Evolutionary conservation across 2,888 invertebrate genomes (phyloP), one percentile per base, ranked within the genome.

Genomic region (Teleogryllus oceanicus): DNA sequence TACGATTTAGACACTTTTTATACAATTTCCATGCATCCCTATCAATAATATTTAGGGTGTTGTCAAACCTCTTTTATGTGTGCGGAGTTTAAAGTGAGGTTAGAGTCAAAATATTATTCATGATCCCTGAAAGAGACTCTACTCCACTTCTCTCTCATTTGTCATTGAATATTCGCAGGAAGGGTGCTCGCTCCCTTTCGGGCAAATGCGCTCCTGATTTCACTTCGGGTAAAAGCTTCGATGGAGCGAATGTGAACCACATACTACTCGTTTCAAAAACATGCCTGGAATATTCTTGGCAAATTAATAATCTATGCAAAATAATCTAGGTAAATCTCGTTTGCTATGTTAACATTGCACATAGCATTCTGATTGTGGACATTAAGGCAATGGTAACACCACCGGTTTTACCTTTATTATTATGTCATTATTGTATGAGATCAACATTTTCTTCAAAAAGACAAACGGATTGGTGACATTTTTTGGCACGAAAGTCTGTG

Each of bases 71-170:
- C 81, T 81, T 80, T 81, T 80, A 79, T 80, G 78, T 75, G 76
- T 49, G 74, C 74, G 78, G 74, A 77, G 80, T 80, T 81, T 79
- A 78, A 81, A 81, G 79, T 81, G 80, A 79, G 82, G 79, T 80
- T 80, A 79, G 80, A 80, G 82, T 80, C 82, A 80, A 80, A 82
- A 82, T 82, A 82, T 82, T 82, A 82, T 82, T 82, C 82, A 82
- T 80, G 82, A 80, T 78, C 82, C 82, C 82, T 82, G 82, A 82
- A 82, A 82, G 80, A 79, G 82, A 51, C 75, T 24, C 49, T 18
- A 50, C 24, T 21, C 37, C 78, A 49, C 78, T 75, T 78, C 50
- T 78, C 75, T 16, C 78, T 78, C 78, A 20, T 75, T 79, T 79
- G 75, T 75, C 76, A 50, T 76, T 81, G 81, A 81, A 81, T 81